A percentile compares a stretch with the other conserved stretches of the same genome.
Evolutionary conservation across 2,797 vertebrate species (phyloP).

Genomic region (Mus minutoides): DNA sequence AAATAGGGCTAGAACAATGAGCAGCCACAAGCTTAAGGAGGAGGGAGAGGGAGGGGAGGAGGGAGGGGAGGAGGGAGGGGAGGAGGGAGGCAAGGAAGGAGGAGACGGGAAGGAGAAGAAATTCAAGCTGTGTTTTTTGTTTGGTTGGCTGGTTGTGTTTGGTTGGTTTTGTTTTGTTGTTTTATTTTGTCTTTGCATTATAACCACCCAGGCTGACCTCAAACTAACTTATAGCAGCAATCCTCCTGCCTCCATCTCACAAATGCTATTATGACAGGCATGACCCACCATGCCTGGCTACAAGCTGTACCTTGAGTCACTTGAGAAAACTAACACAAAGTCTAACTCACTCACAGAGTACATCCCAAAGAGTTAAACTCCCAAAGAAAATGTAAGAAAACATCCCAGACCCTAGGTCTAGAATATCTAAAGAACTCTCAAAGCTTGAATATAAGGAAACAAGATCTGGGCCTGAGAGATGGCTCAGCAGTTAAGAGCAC

Average conservation of each 20-base stretch:
- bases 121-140: not conserved
- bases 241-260: not conserved
- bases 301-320: not conserved
- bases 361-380: not conserved
- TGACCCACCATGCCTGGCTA: not conserved
- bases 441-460: constrained; percentile 3
- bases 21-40: not conserved
- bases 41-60: not conserved
- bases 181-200: not conserved
- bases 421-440: not conserved
- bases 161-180: not conserved
- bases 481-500: not conserved
- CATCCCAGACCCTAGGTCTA: not conserved
- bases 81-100: not conserved
- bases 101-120: not conserved
- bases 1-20: not conserved
- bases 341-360: not conserved
- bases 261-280: not conserved
- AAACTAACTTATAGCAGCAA: not conserved
- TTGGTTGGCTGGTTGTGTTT: not conserved
- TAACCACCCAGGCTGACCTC: not conserved
- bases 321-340: not conserved
- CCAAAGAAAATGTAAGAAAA: not conserved
- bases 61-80: not conserved
- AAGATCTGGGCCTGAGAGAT: not conserved